A percentile compares a stretch with the other conserved stretches of the same genome.
phyloP scores from a whole-genome alignment of 2,888 invertebrate genomes.

The Xestoiulus laeticollis region DNA sequence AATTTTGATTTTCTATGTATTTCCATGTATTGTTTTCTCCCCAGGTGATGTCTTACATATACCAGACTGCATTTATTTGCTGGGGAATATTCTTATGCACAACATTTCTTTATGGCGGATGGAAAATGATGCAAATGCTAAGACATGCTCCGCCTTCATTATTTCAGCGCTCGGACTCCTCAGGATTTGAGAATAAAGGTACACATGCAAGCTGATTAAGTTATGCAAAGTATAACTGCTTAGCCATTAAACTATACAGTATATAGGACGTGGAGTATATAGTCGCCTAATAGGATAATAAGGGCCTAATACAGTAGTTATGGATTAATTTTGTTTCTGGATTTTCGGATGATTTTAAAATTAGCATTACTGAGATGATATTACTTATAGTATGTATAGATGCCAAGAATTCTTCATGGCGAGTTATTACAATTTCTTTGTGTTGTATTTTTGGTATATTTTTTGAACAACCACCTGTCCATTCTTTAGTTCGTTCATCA shows the following conservation, averaged over 20 bases:
- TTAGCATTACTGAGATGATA: too few relatives aligned
- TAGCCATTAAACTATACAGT: background rate
- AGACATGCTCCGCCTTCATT: constrained; percentile 64
- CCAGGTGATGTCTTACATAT: constrained; percentile 66
- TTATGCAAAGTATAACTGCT: background rate
- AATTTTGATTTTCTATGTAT: background rate
- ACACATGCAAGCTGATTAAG: background rate
- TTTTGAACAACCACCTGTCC: background rate
- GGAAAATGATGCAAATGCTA: constrained; percentile 66
- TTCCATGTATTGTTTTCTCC: constrained; percentile 44
- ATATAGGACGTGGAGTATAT: background rate
- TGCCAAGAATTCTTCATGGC: too few relatives aligned
- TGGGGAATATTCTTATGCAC: constrained; percentile 69
- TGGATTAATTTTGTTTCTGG: background rate
- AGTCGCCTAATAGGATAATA: background rate
- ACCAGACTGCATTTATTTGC: constrained; percentile 68
- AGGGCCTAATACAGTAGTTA: too few relatives aligned
- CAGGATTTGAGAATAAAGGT: constrained; percentile 58
- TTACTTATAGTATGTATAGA: too few relatives aligned
- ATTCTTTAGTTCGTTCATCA: background rate
- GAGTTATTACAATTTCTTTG: background rate
- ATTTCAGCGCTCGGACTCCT: constrained; percentile 58
- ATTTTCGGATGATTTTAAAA: background rate
- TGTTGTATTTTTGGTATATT: background rate
- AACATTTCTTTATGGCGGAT: constrained; percentile 69